These are phyloP conservation scores for Serinus canaria DNA, from an alignment of 2,113 vertebrate genomes.

Conservation along the genomic window DNA sequence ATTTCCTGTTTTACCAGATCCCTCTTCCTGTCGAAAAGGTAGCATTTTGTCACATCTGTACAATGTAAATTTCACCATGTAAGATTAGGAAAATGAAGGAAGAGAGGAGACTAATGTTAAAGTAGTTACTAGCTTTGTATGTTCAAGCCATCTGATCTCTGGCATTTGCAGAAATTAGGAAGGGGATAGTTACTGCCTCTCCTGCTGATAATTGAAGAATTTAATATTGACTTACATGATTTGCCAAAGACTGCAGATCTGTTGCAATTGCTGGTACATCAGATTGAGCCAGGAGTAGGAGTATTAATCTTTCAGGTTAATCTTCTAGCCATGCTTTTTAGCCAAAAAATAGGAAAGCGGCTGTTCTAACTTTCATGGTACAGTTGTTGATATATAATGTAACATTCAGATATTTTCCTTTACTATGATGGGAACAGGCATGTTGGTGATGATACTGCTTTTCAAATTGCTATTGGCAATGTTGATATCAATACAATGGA, in stretches of 20 bases:
- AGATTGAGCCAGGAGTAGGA: background rate
- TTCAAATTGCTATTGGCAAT: conserved; percentile 94
- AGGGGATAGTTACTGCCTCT: background rate
- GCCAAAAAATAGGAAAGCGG: background rate
- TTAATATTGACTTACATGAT: background rate
- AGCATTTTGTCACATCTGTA: background rate
- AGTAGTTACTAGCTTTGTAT: background rate
- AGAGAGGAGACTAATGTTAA: background rate
- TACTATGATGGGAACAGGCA: conserved; percentile 77
- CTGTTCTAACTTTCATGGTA: background rate
- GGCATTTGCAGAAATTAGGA: background rate
- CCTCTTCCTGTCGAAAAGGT: background rate
- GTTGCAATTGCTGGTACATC: background rate
- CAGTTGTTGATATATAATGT: background rate
- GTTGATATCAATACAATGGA: conserved; percentile 86
- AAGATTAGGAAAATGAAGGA: background rate
- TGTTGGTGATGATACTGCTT: conserved; percentile 81
- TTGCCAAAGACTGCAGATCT: background rate
- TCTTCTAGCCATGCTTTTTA: background rate
- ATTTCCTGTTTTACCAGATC: background rate
- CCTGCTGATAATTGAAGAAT: background rate
- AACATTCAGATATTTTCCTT: conserved; percentile 66
- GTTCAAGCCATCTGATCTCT: background rate
- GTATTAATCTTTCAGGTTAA: background rate
- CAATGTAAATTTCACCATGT: background rate